Evolutionary conservation across 2,888 invertebrate genomes (phyloP), one percentile per base, ranked within the genome.

Genomic region (Lymantria dispar): DNA sequence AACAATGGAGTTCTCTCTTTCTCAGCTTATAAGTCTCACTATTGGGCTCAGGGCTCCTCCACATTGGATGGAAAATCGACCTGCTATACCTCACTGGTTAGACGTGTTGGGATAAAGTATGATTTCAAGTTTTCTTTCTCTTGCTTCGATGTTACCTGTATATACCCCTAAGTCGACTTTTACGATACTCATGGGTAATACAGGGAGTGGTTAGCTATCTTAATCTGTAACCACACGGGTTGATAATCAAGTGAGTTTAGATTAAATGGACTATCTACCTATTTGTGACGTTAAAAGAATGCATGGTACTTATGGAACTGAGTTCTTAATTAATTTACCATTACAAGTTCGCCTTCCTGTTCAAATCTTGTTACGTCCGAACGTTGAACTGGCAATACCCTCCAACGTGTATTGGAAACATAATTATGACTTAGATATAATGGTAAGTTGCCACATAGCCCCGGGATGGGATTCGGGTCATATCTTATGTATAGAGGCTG

Each of bases 401-500:
- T 80, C 89, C 89, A 91, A 50, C 91, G 81, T 2, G 87, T 82
- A 68, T 87, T 90, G 14, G 86, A 83, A 15, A 90, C 88, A 50
- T 78, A 77, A 69, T 89, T 75, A 67, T 85, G 75, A 66, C 90
- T 90, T 55, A 91, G 72, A 58, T 85, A 87, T 47, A 91, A 54
- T n/a, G 87, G 83, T 58, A 74, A 86, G 58, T 74, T 61, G n/a
- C 85, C 84, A 47, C 73, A 72, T 31, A 90, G 68, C 0, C 90
- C 91, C 22, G 91, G 91, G 33, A 90, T 76, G 39, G 89, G 83
- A 60, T 89, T 76, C 31, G 81, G 85, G 68, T 91, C 91, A 69
- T 86, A 90, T 54, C 91, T 78, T 54, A 90, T 57, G 64, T 89
- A 87, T 43, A 91, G 65, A 31, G 89, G 89, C 91, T 91, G 77